These are phyloP conservation scores for Akabosia matsudoensis DNA, from an alignment of 1,140 invertebrate genomes.

Conservation along the genomic window DNA sequence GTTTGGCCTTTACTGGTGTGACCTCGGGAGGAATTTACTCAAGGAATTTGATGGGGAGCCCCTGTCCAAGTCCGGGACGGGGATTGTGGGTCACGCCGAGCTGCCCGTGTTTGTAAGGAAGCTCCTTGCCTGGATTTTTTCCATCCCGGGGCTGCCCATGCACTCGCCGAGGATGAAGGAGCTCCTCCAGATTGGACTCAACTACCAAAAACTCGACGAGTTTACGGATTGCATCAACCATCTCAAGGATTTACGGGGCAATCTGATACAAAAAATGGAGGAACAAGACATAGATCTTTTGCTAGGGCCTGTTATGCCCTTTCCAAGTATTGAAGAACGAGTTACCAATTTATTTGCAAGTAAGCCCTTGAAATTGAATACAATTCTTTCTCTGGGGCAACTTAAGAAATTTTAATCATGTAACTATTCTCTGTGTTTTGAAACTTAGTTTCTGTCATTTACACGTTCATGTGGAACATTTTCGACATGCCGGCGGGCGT, in stretches of 20 bases:
- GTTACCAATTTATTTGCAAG: conserved; percentile 20
- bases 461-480: conserved; percentile 50
- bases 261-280: conserved; percentile 23
- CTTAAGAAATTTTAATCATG: background rate
- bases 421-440: background rate
- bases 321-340: conserved; percentile 21
- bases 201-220: background rate
- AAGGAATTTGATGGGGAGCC: conserved; percentile 22
- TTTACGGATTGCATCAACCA: conserved; percentile 27
- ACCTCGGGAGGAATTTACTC: conserved; percentile 16
- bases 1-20: conserved; percentile 1
- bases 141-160: background rate
- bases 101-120: background rate
- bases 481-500: conserved; percentile 51
- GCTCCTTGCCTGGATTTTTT: background rate
- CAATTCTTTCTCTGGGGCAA: background rate
- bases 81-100: conserved; percentile 1
- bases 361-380: background rate
- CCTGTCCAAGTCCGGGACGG: background rate
- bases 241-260: conserved; percentile 8
- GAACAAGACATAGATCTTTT: conserved; percentile 24
- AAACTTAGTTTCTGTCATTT: conserved; percentile 25
- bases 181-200: background rate
- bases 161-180: conserved; percentile 7
- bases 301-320: conserved; percentile 25